These are phyloP conservation scores for Sebastes trivittatus DNA, from an alignment of 2,797 vertebrate species.

Conservation along the genomic window DNA sequence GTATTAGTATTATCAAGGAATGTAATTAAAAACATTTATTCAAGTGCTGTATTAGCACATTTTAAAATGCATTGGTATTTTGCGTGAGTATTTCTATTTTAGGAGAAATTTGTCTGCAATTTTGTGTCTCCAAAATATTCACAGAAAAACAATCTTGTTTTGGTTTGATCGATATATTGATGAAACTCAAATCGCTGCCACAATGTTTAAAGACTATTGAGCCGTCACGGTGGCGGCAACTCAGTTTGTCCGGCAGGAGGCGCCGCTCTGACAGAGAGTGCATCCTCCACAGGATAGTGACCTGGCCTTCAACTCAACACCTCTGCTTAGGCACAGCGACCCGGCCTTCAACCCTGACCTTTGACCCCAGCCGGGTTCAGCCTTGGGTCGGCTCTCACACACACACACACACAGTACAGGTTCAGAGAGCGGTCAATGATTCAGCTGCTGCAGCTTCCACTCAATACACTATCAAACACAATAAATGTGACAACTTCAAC, in stretches of 20 bases:
- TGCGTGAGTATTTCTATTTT: neutral
- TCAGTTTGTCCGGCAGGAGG: constrained; percentile 26
- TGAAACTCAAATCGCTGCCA: neutral
- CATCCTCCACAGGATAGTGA: constrained; percentile 16
- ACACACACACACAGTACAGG: constrained; percentile 4
- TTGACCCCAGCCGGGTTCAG: constrained; percentile 58
- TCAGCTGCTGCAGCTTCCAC: neutral
- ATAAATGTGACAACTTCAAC: neutral
- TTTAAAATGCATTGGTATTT: too few relatives aligned
- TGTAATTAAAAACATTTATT: neutral
- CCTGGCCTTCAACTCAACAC: constrained; percentile 50
- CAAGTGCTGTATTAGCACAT: too few relatives aligned
- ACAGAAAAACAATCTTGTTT: neutral
- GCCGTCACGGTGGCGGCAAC: neutral
- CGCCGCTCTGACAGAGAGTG: neutral
- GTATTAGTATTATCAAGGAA: neutral
- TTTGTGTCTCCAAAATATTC: neutral
- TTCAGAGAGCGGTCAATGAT: constrained; percentile 52
- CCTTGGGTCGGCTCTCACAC: constrained; percentile 43
- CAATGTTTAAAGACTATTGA: neutral
- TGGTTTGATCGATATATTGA: neutral
- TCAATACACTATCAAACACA: neutral
- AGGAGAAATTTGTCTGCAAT: neutral
- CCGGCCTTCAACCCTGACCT: constrained; percentile 74
- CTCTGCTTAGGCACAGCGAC: constrained; percentile 31